These are phyloP conservation scores for Coptotermes formosanus DNA, from an alignment of 1,140 invertebrate genomes.

Conservation along the genomic window DNA sequence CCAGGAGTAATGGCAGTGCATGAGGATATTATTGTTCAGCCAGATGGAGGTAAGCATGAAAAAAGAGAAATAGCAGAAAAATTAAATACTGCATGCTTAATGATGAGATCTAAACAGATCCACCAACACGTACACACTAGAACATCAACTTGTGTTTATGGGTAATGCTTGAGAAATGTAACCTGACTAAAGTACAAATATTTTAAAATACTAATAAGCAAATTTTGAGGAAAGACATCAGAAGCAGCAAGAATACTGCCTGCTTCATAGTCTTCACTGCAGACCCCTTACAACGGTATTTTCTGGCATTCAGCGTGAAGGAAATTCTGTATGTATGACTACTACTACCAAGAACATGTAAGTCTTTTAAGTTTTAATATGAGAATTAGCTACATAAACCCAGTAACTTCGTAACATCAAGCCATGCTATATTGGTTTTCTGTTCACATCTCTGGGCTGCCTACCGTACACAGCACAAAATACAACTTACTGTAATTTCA, in stretches of 20 bases:
- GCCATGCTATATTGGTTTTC: not conserved
- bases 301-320: not conserved
- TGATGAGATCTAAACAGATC: slow-evolving; percentile 3
- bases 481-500: not conserved
- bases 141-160: not conserved
- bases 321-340: not conserved
- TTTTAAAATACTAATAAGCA: no score
- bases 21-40: slow-evolving; percentile 30
- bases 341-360: not conserved
- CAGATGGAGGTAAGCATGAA: slow-evolving; percentile 33
- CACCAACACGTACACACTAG: slow-evolving; percentile 6
- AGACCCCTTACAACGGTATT: not conserved
- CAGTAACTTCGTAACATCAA: not conserved
- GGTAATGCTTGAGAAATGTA: not conserved
- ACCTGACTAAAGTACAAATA: not conserved
- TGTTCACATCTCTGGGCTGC: not conserved
- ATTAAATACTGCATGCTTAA: slow-evolving; percentile 32
- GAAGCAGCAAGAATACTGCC: not conserved
- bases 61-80: slow-evolving; percentile 36
- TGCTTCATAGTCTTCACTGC: not conserved
- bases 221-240: no score
- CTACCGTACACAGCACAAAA: not conserved
- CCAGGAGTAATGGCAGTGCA: slow-evolving; percentile 15
- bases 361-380: not conserved
- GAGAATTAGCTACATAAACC: not conserved